A percentile compares a stretch with the other conserved stretches of the same genome.
Evolutionary conservation across 2,888 invertebrate species (phyloP).

Genomic region (Sinohyriopsis cumingii): DNA sequence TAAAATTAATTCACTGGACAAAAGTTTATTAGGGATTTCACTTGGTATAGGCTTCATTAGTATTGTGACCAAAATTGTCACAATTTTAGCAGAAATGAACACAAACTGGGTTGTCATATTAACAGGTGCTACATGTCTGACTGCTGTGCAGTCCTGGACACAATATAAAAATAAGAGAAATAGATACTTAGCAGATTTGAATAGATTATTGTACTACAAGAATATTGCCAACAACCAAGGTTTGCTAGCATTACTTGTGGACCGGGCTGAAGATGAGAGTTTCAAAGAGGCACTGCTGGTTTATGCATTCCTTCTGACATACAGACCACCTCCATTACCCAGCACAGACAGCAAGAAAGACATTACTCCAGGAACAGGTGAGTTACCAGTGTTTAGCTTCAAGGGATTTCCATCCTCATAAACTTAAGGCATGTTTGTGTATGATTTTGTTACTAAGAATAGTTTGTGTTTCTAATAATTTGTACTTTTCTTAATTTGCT

Average conservation of each 20-base stretch:
- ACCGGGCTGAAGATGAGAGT: conserved; percentile 69
- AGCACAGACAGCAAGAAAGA: conserved; percentile 23
- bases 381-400: too few species aligned
- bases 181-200: conserved; percentile 61
- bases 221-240: conserved; percentile 70
- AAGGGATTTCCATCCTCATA: too few species aligned
- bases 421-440: too few species aligned
- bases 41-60: conserved; percentile 47
- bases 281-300: conserved; percentile 68
- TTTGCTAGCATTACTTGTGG: conserved; percentile 65
- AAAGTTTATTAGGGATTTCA: conserved; percentile 51
- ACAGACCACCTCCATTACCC: conserved; percentile 45
- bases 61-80: conserved; percentile 61
- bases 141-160: conserved; percentile 54
- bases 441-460: too few species aligned
- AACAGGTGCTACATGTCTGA: conserved; percentile 49
- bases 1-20: conserved; percentile 58
- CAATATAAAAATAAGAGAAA: conserved; percentile 61
- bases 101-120: conserved; percentile 60
- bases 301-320: conserved; percentile 65
- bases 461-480: too few species aligned
- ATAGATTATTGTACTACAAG: conserved; percentile 66
- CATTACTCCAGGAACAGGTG: too few species aligned
- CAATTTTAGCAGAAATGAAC: conserved; percentile 52
- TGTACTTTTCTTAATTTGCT: too few species aligned